These are phyloP conservation scores for Embidobia sp. DNA, from an alignment of 2,888 invertebrate species.

Conservation along the genomic window DNA sequence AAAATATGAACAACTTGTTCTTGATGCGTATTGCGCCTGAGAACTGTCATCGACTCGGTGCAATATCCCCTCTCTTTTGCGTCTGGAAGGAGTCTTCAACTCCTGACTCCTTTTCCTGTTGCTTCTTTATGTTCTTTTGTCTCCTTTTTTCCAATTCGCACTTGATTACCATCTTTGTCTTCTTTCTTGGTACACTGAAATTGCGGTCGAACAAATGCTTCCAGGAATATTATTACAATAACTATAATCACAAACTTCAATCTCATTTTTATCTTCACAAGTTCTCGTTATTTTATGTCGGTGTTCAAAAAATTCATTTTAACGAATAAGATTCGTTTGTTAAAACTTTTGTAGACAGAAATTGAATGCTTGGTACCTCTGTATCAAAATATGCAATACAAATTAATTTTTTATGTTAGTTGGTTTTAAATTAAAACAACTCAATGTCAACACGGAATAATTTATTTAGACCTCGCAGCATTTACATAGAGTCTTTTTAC, in stretches of 20 bases:
- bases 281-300: conserved; percentile 1
- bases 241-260: conserved; percentile 36
- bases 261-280: conserved; percentile 19
- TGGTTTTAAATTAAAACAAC: background rate
- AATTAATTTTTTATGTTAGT: too few relatives aligned
- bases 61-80: conserved; percentile 65
- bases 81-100: conserved; percentile 39
- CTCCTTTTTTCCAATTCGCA: conserved; percentile 55
- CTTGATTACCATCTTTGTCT: conserved; percentile 66
- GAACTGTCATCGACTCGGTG: conserved; percentile 72
- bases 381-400: too few relatives aligned
- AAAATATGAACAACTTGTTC: conserved; percentile 60
- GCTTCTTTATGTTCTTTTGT: conserved; percentile 56
- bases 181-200: conserved; percentile 72
- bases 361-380: too few relatives aligned
- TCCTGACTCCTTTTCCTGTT: conserved; percentile 67
- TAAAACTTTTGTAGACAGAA: too few relatives aligned
- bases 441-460: conserved; percentile 42
- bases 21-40: conserved; percentile 65
- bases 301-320: too few relatives aligned
- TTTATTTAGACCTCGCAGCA: conserved; percentile 33
- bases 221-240: conserved; percentile 71
- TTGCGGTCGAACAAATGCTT: conserved; percentile 73
- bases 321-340: too few relatives aligned
- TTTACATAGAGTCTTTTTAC: conserved; percentile 16